phyloP scores from a whole-genome alignment of 2,888 invertebrate species.

The Latrodectus elegans region DNA sequence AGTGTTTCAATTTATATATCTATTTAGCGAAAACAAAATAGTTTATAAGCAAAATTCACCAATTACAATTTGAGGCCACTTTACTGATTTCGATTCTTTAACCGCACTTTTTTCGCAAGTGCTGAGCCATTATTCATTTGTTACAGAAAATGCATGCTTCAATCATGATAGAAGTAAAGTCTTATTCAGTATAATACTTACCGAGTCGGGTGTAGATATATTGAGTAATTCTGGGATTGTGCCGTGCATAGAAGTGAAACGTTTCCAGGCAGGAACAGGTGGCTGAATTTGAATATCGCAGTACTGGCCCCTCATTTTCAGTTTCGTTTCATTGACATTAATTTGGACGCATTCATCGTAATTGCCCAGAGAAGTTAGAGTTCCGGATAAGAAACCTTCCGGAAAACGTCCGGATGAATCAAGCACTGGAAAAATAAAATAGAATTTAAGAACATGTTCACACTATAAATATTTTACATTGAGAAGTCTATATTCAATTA shows the following conservation, averaged over 20 bases:
- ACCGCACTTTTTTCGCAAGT: too few relatives aligned
- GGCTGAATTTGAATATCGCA: conserved; percentile 34
- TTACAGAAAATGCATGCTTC: too few relatives aligned
- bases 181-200: conserved; percentile 3
- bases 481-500: too few relatives aligned
- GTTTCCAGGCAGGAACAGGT: conserved; percentile 50
- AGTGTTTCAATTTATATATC: too few relatives aligned
- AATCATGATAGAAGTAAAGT: too few relatives aligned
- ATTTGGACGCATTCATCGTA: conserved; percentile 54
- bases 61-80: too few relatives aligned
- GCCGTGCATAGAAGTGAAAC: conserved; percentile 42
- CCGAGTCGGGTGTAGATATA: conserved; percentile 51
- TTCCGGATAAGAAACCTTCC: conserved; percentile 41
- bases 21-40: too few relatives aligned
- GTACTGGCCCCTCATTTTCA: conserved; percentile 47
- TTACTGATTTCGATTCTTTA: too few relatives aligned
- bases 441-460: too few relatives aligned
- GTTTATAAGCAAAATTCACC: too few relatives aligned
- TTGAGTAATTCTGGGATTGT: conserved; percentile 43
- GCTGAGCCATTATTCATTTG: too few relatives aligned
- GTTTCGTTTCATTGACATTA: conserved; percentile 32
- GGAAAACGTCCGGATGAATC: conserved; percentile 50
- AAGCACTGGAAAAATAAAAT: conserved; percentile 30
- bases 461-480: too few relatives aligned
- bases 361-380: conserved; percentile 44